Conservation (phyloP, 2,888 invertebrate species). For the Cantharis nigra region DNA sequence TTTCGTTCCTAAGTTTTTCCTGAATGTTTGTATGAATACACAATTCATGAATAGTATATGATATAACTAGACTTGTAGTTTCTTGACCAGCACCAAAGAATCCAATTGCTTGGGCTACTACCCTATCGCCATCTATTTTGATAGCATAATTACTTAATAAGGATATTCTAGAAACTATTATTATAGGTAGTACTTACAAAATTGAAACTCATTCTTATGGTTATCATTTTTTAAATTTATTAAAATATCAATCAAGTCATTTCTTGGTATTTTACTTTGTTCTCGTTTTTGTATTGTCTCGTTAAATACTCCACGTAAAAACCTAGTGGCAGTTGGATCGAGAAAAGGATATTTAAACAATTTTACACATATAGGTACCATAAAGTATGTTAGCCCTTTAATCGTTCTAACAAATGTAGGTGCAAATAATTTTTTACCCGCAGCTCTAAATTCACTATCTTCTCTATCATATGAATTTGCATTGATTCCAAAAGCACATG, state of each 20-base stretch:
- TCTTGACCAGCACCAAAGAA: slow-evolving; percentile 62
- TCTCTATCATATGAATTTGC: slow-evolving; percentile 60
- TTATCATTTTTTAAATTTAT: slow-evolving; percentile 43
- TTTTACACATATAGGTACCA: slow-evolving; percentile 38
- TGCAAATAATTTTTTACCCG: slow-evolving; percentile 35
- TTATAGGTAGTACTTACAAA: slow-evolving; percentile 31
- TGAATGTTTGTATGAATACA: slow-evolving; percentile 56
- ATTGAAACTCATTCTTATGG: slow-evolving; percentile 32
- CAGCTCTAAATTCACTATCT: slow-evolving; percentile 56
- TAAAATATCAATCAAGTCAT: slow-evolving; percentile 57
- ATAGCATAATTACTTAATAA: background rate
- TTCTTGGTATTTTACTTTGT: slow-evolving; percentile 42
- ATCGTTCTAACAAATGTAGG: slow-evolving; percentile 31
- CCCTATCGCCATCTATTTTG: slow-evolving; percentile 42
- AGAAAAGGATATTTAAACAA: slow-evolving; percentile 23
- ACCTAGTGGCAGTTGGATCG: slow-evolving; percentile 33
- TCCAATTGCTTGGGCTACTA: slow-evolving; percentile 56
- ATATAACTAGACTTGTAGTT: slow-evolving; percentile 57
- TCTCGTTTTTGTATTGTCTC: slow-evolving; percentile 47
- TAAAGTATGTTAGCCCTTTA: slow-evolving; percentile 26
- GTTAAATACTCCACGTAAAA: slow-evolving; percentile 47
- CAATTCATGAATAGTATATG: slow-evolving; percentile 56
- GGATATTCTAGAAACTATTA: background rate
- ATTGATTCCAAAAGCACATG: slow-evolving; percentile 62
- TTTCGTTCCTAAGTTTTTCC: slow-evolving; percentile 55